Evolutionary conservation across 2,113 vertebrate genomes (phyloP), one percentile per base, ranked within the genome.

Genomic region (Tor tambroides): DNA sequence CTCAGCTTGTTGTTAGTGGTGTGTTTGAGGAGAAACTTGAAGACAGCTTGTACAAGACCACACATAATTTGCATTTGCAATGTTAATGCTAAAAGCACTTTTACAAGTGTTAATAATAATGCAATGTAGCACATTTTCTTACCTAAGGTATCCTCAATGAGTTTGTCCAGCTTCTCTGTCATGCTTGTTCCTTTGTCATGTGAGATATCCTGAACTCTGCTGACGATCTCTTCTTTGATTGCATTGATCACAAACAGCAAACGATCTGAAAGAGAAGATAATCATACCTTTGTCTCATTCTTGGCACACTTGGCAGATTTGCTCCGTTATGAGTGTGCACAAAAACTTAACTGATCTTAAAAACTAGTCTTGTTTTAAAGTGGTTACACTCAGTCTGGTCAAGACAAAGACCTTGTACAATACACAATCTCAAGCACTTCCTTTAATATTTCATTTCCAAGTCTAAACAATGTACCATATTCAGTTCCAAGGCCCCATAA

Each of bases 401-500:
- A 67, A 67, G 26, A 17, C 28, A 67, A 6, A 10, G 75, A 76
- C 41, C 67, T 54, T 75, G 43, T 63, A 61, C 19, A 32, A 51
- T 54, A 85, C 21, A 88, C 89, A 35, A 71, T 11, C 15, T 69
- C 7, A 83, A 15, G 72, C 41, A 72, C 49, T 56, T 30, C 41
- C 65, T 72, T 85, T 51, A 38, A 67, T 21, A 43, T 84, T 61
- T 74, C n/a, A 21, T 75, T 85, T 78, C 26, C 19, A 75, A 38
- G 75, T 77, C 43, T 46, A 87, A 65, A 23, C n/a, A 59, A 91
- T 91, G 54, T 97, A 99, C 98, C 98, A 82, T 99, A 98, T 95
- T 99, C 98, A 83, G 97, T 99, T 93, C 98, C 97, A 91, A 99
- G 97, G 91, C 98, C 98, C 98, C 97, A 99, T 85, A 99, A 95